Conservation (phyloP, 2,888 invertebrate genomes). For the Acrobasis consociella region DNA sequence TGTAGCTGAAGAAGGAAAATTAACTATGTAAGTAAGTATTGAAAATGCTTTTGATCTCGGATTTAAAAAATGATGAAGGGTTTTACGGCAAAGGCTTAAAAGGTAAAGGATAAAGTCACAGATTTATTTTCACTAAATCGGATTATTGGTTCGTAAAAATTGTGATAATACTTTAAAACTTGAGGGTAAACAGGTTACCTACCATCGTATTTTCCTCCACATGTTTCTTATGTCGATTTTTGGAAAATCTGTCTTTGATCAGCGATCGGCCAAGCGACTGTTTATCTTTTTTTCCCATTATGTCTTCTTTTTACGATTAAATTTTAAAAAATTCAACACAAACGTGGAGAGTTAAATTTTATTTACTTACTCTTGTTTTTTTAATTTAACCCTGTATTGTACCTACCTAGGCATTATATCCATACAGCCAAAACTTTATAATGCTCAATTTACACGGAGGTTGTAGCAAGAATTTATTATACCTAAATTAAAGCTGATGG, state of each 20-base stretch:
- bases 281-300: conserved; percentile 90
- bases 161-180: neutral
- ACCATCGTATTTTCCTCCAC: conserved; percentile 90
- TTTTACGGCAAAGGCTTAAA: neutral
- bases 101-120: neutral
- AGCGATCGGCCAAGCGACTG: conserved; percentile 86
- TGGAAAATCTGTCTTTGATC: conserved; percentile 89
- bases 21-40: conserved; percentile 12
- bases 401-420: too few relatives aligned
- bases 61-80: neutral
- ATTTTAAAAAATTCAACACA: neutral
- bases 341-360: conserved; percentile 9
- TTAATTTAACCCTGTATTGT: neutral
- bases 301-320: conserved; percentile 34
- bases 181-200: conserved; percentile 34
- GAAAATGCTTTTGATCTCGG: neutral
- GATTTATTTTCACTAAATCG: neutral
- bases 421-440: neutral
- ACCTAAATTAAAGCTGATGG: neutral
- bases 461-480: too few relatives aligned
- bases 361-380: neutral
- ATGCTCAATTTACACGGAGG: neutral
- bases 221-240: conserved; percentile 84
- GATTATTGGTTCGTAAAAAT: neutral
- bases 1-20: conserved; percentile 83